Evolutionary conservation across 2,797 vertebrate species (phyloP), one percentile per base, ranked within the genome.

Genomic region (Siniperca obscura): DNA sequence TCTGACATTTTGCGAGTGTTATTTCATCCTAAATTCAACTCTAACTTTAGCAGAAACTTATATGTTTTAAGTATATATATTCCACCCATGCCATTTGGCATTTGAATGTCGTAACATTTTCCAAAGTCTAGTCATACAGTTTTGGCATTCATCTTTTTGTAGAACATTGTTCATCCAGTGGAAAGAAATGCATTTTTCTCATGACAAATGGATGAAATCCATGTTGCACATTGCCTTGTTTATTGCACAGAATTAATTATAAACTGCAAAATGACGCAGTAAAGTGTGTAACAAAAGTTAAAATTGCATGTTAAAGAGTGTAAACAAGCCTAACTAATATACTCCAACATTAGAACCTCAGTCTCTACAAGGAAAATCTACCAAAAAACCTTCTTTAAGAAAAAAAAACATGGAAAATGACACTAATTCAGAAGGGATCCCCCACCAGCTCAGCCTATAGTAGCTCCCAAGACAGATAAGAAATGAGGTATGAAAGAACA

Each of bases 1-100:
- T 74, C 19, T 86, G 85, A 89, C 86, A 88, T 90, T 91, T 88
- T 65, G 50, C 48, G 42, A 34, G 61, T 73, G 27, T 73, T 40
- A 65, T 57, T 77, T 81, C 21, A 55, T 74, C 12, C 59, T 2
- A 50, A 59, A 62, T 22, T 27, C 13, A 42, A 5, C 3, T 21
- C 52, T 30, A 53, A 57, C 66, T 64, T 78, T 56, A 25, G 4
- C 55, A 36, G n/a, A 6, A 74, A 56, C 34, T 16, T n/a, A 27
- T 36, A 50, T 61, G 21, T 62, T 66, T 55, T 44, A 17, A 13
- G 21, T 44, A 16, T 7, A 22, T 78, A 56, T 71, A 38, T 70
- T 86, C 36, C 55, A 67, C 42, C 81, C 59, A 82, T n/a, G n/a
- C 62, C n/a, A 27, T 78, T 68, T 77, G 60, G 22, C 52, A 85